These are phyloP conservation scores for Trichonephila clavipes DNA, from an alignment of 1,140 invertebrate genomes.

Conservation along the genomic window DNA sequence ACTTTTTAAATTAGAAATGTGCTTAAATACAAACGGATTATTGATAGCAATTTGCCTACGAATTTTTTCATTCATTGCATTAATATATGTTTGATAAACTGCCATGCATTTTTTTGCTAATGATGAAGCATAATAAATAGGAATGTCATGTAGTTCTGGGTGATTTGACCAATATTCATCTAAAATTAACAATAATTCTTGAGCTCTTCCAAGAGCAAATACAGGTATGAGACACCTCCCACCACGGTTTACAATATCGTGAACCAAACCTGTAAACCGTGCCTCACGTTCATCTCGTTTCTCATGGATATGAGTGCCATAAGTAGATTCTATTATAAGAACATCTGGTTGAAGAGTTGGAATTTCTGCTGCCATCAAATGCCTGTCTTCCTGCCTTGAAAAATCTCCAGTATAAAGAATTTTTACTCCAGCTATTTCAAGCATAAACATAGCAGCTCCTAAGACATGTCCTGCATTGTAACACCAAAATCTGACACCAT, in stretches of 20 bases:
- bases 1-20: conserved; percentile 99
- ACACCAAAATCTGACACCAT: conserved; percentile 94
- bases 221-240: conserved; percentile 99
- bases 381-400: conserved; percentile 98
- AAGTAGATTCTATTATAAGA: conserved; percentile 98
- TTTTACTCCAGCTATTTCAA: conserved; percentile 99
- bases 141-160: conserved; percentile 98
- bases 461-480: conserved; percentile 99
- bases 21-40: conserved; percentile 99
- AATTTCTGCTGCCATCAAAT: conserved; percentile 99
- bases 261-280: conserved; percentile 95
- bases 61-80: conserved; percentile 99
- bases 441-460: conserved; percentile 99
- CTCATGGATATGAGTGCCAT: conserved; percentile 99
- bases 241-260: conserved; percentile 97
- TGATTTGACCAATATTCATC: conserved; percentile 99
- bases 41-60: conserved; percentile 97
- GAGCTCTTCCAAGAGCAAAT: conserved; percentile 98
- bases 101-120: conserved; percentile 99
- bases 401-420: conserved; percentile 99
- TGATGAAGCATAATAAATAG: conserved; percentile 99
- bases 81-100: conserved; percentile 99
- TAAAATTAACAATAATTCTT: conserved; percentile 96
- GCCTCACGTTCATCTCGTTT: conserved; percentile 97
- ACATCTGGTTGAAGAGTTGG: conserved; percentile 97